Percentiles rank a stretch among this genome's conserved stretches.
These are phyloP conservation scores for Paraescarpia echinospica DNA, from an alignment of 1,140 invertebrate species.

Conservation along the genomic window DNA sequence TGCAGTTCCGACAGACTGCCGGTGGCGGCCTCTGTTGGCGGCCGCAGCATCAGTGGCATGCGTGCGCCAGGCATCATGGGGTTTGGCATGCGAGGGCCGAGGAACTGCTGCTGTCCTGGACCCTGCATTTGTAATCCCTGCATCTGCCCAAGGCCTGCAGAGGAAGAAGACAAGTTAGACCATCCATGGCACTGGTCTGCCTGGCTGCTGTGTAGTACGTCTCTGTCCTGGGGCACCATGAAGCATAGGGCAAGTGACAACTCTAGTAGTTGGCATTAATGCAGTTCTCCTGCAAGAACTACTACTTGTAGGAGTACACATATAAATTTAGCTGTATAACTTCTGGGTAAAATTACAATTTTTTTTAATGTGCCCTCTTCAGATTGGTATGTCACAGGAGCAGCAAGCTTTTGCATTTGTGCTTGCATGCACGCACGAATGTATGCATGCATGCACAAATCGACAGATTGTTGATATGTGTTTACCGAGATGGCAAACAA, in stretches of 20 bases:
- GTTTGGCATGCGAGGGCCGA: neutral
- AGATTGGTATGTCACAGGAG: neutral
- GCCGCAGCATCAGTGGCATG: neutral
- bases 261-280: neutral
- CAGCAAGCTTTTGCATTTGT: neutral
- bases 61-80: neutral
- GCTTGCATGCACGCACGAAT: neutral
- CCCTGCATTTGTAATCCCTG: constrained; percentile 9
- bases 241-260: neutral
- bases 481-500: neutral
- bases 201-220: neutral
- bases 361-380: neutral
- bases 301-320: neutral
- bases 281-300: neutral
- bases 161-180: neutral
- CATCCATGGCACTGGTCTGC: neutral
- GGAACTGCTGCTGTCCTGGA: constrained; percentile 1
- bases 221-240: neutral
- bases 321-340: neutral
- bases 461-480: neutral
- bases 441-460: neutral
- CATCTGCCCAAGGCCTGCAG: neutral
- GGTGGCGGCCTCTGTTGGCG: constrained; percentile 18
- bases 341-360: neutral
- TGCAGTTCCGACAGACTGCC: constrained; percentile 26